Conservation (phyloP, 2,113 vertebrate genomes). For the Phainopepla nitens region DNA sequence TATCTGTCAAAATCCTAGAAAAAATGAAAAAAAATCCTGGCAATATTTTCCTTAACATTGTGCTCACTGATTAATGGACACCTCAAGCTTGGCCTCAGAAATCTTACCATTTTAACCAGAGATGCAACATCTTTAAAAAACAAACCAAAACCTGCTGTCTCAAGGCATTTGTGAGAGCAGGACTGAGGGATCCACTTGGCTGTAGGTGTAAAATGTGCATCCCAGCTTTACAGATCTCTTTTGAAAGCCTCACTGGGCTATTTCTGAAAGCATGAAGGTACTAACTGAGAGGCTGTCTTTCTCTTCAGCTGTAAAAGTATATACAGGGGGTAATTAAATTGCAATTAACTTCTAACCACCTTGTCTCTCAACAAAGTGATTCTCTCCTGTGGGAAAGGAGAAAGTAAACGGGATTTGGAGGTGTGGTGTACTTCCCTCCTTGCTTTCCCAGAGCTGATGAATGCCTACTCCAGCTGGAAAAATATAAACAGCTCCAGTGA, state of each 20-base stretch:
- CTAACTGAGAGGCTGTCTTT: neutral
- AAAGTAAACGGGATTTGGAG: conserved; percentile 39
- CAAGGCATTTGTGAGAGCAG: neutral
- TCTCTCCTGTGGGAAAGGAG: conserved; percentile 13
- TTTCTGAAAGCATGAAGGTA: neutral
- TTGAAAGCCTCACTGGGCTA: neutral
- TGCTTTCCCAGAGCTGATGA: neutral
- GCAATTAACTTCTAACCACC: conserved; percentile 50
- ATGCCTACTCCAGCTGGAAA: conserved; percentile 39
- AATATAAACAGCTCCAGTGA: conserved; percentile 28
- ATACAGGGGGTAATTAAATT: conserved; percentile 22
- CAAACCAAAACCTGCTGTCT: neutral
- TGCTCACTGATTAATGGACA: neutral
- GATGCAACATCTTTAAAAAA: neutral
- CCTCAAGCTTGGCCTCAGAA: neutral
- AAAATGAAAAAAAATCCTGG: neutral
- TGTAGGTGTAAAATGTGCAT: neutral
- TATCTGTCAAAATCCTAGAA: neutral
- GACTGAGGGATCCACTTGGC: neutral
- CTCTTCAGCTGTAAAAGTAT: neutral
- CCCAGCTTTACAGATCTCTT: neutral
- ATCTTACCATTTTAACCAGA: neutral
- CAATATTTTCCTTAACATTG: neutral
- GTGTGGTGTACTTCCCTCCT: neutral
- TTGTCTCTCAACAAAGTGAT: conserved; percentile 40